A percentile compares a stretch with the other conserved stretches of the same genome.
Evolutionary conservation across 2,888 invertebrate genomes (phyloP).

Genomic region (Heteromyza rotundicornis): DNA sequence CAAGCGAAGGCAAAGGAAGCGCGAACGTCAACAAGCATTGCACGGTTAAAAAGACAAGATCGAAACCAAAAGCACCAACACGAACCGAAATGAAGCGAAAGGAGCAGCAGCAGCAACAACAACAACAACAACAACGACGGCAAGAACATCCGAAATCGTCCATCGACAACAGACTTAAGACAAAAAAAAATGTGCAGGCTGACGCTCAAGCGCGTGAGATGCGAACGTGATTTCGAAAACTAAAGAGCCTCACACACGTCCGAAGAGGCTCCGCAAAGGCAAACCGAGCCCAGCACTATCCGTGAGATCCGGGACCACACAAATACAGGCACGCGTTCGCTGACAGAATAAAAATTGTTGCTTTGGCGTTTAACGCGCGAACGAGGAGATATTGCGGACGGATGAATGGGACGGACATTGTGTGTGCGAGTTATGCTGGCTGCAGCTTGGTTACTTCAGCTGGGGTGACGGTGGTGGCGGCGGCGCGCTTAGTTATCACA

Average conservation of each 20-base stretch:
- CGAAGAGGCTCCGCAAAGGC: no score
- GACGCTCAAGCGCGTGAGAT: conserved; percentile 51
- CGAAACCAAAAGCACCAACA: conserved; percentile 27
- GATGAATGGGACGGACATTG: conserved; percentile 12
- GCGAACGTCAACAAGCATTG: conserved; percentile 8
- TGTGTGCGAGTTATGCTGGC: not conserved
- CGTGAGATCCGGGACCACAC: conserved; percentile 58
- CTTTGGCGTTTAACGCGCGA: conserved; percentile 62
- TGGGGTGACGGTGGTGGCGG: conserved; percentile 20
- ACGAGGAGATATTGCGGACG: conserved; percentile 55
- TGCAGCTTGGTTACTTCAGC: conserved; percentile 43
- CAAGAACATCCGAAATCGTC: not conserved
- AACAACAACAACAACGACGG: conserved; percentile 31
- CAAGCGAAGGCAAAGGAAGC: conserved; percentile 5
- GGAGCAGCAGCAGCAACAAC: conserved; percentile 35
- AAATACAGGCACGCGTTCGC: conserved; percentile 64
- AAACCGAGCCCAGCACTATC: conserved; percentile 18
- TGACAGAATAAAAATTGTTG: conserved; percentile 63
- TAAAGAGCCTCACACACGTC: conserved; percentile 4
- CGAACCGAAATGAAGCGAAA: conserved; percentile 31
- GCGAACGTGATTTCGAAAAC: conserved; percentile 46
- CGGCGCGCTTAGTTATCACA: conserved; percentile 36
- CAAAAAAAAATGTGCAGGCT: conserved; percentile 29
- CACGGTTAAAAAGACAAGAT: conserved; percentile 34
- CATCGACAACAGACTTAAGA: no score